Conservation (phyloP, 2,113 vertebrate species). For the Mirounga angustirostris region DNA sequence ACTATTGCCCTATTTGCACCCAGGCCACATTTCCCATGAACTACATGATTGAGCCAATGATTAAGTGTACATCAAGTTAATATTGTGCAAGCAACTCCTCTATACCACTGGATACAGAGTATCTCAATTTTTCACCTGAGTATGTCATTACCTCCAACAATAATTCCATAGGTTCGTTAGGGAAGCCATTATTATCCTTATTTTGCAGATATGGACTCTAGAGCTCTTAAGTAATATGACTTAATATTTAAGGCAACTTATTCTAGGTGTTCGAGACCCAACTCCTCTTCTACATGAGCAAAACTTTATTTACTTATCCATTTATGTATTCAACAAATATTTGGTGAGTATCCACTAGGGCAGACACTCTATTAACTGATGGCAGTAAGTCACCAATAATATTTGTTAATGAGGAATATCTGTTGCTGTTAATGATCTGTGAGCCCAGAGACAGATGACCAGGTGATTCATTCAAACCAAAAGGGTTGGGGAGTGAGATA, state of each 20-base stretch:
- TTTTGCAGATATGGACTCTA: neutral
- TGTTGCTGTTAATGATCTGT: neutral
- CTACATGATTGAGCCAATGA: neutral
- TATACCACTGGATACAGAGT: neutral
- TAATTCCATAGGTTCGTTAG: neutral
- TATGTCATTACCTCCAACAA: neutral
- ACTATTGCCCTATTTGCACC: neutral
- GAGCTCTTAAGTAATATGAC: neutral
- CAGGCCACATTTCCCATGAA: neutral
- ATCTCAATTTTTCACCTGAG: neutral
- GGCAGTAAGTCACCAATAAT: neutral
- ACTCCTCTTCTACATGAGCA: neutral
- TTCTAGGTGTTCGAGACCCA: neutral
- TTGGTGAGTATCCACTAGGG: neutral
- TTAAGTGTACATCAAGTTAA: neutral
- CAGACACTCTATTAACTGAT: neutral
- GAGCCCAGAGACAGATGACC: neutral
- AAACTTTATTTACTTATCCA: neutral
- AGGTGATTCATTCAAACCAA: neutral
- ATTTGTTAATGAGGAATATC: neutral
- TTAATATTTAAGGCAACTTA: neutral
- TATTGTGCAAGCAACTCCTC: neutral
- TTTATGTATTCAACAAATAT: neutral
- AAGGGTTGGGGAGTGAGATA: fast-evolving
- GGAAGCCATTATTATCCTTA: neutral